Base-by-base conservation (phyloP, 2,113 vertebrate species). In the Piaya cayana region DNA sequence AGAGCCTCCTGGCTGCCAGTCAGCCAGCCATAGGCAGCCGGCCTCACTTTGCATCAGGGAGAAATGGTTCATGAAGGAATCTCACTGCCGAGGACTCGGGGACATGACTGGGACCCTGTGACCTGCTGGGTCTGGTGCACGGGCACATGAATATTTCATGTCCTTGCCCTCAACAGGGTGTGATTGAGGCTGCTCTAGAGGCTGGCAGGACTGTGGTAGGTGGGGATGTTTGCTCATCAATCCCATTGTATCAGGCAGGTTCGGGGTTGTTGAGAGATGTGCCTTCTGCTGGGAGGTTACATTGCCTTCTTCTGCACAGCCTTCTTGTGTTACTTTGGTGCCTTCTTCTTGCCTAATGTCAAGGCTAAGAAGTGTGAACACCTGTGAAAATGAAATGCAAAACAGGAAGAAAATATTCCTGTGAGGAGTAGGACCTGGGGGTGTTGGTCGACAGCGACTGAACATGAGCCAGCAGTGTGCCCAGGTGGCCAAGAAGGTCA, bases 41-140 rank as follows among this genome's bases (percentile, higher is more conserved):
- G n/a, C 47, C 39, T n/a, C 4, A 1, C 49, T 90, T 90, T 11
- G 36, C 0, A 0, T 32, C 0, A 0, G 13, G 32, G 67, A 77
- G 55, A 65, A 77, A 63, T 42, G 26, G 11, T 45, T 91, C 42
- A 29, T 19, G 26, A 80, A 86, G 23, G 45, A 58, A 13, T 43
- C 45, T 32, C 1, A 0, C 62, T 80, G 49, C 63, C 56, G 59
- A 70, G 14, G 20, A 77, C 60, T 77, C 27, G 14, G 5, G 32
- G 53, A 76, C 17, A 45, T 1, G 15, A 12, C 29, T 69, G 32
- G 56, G 62, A 79, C 26, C 5, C 64, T 1, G 0, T 25, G 49
- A 13, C 7, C 43, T 42, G 15, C 39, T 76, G 55, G 30, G 15
- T 52, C 36, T 69, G 23, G 15, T 62, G 32, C 0, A 0, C 50